A percentile compares a stretch with the other conserved stretches of the same genome.
These are phyloP conservation scores for Cephus cinctus DNA, from an alignment of 1,140 invertebrate genomes.

Conservation along the genomic window DNA sequence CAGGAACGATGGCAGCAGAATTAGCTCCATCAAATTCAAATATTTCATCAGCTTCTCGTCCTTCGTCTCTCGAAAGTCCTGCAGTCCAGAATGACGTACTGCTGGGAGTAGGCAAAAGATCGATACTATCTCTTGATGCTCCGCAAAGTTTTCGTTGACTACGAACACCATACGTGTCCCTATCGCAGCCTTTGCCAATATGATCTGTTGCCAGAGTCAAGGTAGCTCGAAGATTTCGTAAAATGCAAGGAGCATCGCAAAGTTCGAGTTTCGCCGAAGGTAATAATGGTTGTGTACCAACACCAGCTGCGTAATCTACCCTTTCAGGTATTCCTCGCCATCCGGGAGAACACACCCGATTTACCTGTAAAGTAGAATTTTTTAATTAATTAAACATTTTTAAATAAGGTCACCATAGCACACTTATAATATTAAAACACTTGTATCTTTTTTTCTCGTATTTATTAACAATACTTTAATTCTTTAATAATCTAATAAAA, in stretches of 20 bases:
- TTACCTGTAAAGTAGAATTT: too few species aligned
- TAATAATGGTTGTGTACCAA: constrained; percentile 76
- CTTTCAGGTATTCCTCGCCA: constrained; percentile 80
- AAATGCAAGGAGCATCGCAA: constrained; percentile 79
- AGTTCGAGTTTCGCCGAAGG: constrained; percentile 83
- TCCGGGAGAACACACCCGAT: constrained; percentile 58
- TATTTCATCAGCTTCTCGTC: constrained; percentile 85
- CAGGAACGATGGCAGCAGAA: constrained; percentile 83
- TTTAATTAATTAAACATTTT: too few species aligned
- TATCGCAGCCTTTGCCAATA: constrained; percentile 88
- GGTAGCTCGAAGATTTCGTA: constrained; percentile 63
- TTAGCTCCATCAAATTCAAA: constrained; percentile 90
- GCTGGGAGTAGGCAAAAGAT: constrained; percentile 84
- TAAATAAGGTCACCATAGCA: too few species aligned
- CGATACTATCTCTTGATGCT: constrained; percentile 64
- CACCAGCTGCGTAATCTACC: constrained; percentile 87
- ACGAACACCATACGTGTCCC: constrained; percentile 87
- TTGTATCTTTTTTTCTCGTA: too few species aligned
- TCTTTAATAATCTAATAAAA: too few species aligned
- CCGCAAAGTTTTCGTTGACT: constrained; percentile 90
- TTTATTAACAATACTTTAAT: too few species aligned
- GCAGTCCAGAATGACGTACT: constrained; percentile 83
- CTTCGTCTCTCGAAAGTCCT: constrained; percentile 85
- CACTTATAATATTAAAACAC: too few species aligned
- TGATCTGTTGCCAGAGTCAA: constrained; percentile 76